Conservation (phyloP, 2,888 invertebrate genomes). For the Encarsia formosa region DNA sequence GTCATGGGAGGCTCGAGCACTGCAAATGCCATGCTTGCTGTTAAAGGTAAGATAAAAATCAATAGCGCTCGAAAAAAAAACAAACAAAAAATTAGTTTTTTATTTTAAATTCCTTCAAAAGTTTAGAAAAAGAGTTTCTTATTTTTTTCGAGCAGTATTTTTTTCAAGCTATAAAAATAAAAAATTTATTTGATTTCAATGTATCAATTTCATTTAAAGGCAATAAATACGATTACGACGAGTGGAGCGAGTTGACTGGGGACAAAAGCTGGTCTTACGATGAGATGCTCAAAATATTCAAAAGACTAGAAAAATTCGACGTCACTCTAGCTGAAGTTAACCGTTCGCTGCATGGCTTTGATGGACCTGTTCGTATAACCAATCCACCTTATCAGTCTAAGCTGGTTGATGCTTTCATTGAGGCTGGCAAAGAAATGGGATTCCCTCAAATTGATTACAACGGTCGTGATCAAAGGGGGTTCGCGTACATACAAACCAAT, state of each 20-base stretch:
- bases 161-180: too few species aligned
- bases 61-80: too few species aligned
- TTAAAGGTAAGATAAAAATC: slow-evolving; percentile 9
- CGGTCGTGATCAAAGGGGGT: slow-evolving; percentile 1
- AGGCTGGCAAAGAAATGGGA: slow-evolving; percentile 8
- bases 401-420: neutral
- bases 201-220: too few species aligned
- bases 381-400: neutral
- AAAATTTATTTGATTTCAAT: too few species aligned
- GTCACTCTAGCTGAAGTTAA: slow-evolving; percentile 35
- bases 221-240: slow-evolving; percentile 6
- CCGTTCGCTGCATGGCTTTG: slow-evolving; percentile 42
- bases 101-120: too few species aligned
- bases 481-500: slow-evolving; percentile 6
- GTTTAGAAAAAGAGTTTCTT: too few species aligned
- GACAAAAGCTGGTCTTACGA: slow-evolving; percentile 57
- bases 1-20: slow-evolving; percentile 10
- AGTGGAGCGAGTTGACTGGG: slow-evolving; percentile 4
- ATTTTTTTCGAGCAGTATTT: too few species aligned
- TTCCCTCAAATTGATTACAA: slow-evolving; percentile 4
- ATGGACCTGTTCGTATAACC: slow-evolving; percentile 6
- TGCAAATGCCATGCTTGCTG: slow-evolving; percentile 7
- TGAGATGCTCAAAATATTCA: slow-evolving; percentile 2
- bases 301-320: slow-evolving; percentile 1
- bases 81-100: too few species aligned